Base-by-base conservation (phyloP, 1,140 invertebrate genomes). In the Ceratina australensis region DNA sequence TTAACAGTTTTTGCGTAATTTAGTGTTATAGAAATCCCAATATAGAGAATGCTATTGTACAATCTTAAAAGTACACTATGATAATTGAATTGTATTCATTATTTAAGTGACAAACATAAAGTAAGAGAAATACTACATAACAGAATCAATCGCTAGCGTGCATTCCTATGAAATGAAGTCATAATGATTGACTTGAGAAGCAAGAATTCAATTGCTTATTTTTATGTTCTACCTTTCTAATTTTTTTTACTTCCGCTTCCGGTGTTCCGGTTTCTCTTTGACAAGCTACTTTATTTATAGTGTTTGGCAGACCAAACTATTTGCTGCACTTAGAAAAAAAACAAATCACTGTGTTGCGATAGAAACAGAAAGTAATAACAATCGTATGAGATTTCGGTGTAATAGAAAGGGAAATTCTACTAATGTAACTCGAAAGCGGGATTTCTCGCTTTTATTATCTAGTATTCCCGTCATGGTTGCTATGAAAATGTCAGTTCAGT, bases 401-500 rank as follows among this genome's bases (percentile, higher is more conserved):
- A 54, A 26, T 18, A n/a, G 22, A 61, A 79, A 57, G 10, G 13
- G n/a, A 65, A 78, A 65, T 65, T 65, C 3, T 65, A 15, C 33
- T 7, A 59, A 33, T 56, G 33, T 47, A 28, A 56, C 59, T 66
- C 52, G 76, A 82, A 79, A 80, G 78, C 67, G 64, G 80, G 60
- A 67, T 65, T 69, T 73, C 49, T 80, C 59, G 64, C 72, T 72
- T 69, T 63, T 71, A 71, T 63, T 81, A 60, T 80, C 72, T 75
- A 57, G 42, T 61, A 75, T 74, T 76, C 56, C 63, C 72, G 67
- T 84, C 64, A 69, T 71, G 69, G 69, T 64, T 77, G 78, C 72
- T 54, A 73, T 52, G 80, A 86, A 86, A 85, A 87, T 87, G 85
- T 87, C 84, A 87, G 79, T 78, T 77, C 65, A 60, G 54, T 87